Conservation (phyloP, 1,140 invertebrate genomes). For the Trigoniulus corallinus region DNA sequence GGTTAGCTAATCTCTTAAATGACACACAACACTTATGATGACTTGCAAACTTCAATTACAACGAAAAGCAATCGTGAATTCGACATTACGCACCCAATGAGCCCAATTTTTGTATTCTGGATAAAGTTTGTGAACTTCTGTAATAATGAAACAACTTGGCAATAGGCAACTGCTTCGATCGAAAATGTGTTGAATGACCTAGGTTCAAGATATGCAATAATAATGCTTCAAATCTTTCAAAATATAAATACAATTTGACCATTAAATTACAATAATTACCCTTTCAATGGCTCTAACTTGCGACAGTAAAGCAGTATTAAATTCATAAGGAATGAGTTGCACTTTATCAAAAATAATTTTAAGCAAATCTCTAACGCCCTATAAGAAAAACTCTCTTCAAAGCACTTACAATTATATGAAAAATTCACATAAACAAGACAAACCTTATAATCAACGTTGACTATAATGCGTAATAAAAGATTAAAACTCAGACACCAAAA, state of each 20-base stretch:
- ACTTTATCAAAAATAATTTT: conserved; percentile 59
- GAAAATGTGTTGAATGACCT: conserved; percentile 70
- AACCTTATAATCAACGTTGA: conserved; percentile 83
- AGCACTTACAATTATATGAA: too few relatives aligned
- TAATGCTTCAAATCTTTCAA: neutral
- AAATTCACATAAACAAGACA: too few relatives aligned
- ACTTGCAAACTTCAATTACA: neutral
- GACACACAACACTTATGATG: conserved; percentile 7
- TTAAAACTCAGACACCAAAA: conserved; percentile 80
- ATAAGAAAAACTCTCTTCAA: conserved; percentile 8
- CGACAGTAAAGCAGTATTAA: conserved; percentile 58
- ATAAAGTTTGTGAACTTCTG: conserved; percentile 78
- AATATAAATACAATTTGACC: neutral
- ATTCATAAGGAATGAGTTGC: conserved; percentile 48
- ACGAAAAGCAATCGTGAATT: too few relatives aligned
- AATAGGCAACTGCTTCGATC: conserved; percentile 78
- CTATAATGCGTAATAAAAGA: conserved; percentile 67
- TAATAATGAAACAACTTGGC: conserved; percentile 85
- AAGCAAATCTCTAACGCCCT: conserved; percentile 31
- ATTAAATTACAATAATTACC: conserved; percentile 16
- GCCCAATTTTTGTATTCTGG: conserved; percentile 64
- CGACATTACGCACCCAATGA: conserved; percentile 58
- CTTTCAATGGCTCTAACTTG: conserved; percentile 61
- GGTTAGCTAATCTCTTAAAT: conserved; percentile 55
- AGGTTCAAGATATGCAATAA: conserved; percentile 4